Conservation (phyloP, 1,140 invertebrate species). For the Caenorhabditis briggsae region DNA sequence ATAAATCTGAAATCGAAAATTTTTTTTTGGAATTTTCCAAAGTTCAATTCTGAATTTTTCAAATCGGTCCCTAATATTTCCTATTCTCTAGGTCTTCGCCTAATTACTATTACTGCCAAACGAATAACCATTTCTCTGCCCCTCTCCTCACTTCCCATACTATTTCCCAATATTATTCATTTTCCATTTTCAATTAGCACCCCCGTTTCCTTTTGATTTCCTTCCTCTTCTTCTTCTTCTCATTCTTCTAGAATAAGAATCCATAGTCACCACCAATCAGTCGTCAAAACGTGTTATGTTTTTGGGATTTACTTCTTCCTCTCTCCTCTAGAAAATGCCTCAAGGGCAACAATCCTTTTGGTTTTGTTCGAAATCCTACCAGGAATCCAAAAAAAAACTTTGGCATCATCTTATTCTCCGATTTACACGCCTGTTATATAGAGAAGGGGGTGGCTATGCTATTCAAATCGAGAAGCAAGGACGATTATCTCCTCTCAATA, state of each 20-base stretch:
- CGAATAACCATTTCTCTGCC: no score
- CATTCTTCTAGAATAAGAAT: no score
- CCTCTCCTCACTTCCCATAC: not conserved
- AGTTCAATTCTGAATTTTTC: no score
- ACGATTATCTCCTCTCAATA: constrained; percentile 5
- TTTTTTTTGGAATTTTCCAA: no score
- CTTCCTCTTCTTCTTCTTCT: not conserved
- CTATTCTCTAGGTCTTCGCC: no score
- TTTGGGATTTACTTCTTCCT: constrained; percentile 2
- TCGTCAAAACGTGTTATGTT: constrained; percentile 26
- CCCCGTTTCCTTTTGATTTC: constrained; percentile 47
- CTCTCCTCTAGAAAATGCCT: not conserved
- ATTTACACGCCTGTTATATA: constrained; percentile 54
- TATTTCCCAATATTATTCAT: not conserved
- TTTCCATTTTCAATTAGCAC: constrained; percentile 52
- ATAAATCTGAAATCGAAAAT: no score
- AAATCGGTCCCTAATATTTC: no score
- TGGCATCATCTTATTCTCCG: not conserved
- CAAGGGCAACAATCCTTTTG: not conserved
- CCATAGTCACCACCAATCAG: not conserved
- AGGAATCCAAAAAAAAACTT: not conserved
- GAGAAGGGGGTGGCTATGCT: no score
- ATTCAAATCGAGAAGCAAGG: constrained; percentile 49
- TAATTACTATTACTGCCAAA: no score
- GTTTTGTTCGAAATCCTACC: not conserved